Evolutionary conservation across 2,113 vertebrate genomes (phyloP).

Genomic region (Bungarus multicinctus): DNA sequence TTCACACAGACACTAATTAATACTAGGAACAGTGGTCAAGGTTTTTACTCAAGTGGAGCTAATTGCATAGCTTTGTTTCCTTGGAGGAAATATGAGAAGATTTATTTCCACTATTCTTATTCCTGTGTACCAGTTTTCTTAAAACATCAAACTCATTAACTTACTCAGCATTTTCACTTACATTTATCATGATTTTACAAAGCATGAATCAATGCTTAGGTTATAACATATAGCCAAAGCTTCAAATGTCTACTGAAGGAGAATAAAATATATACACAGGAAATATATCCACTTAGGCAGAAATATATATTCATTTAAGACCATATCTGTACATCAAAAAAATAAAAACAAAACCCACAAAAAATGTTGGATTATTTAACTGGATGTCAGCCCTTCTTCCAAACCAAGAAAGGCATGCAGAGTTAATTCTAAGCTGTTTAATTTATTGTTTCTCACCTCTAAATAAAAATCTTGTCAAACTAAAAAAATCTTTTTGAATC

Average conservation of each 20-base stretch:
- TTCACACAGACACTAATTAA: neutral
- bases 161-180: neutral
- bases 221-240: too few species aligned
- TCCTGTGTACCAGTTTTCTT: neutral
- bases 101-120: neutral
- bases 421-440: too few species aligned
- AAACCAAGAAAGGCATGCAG: too few species aligned
- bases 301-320: neutral
- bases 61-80: neutral
- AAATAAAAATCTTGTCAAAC: too few species aligned
- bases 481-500: too few species aligned
- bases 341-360: neutral
- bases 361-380: neutral
- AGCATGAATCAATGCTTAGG: too few species aligned
- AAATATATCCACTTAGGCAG: neutral
- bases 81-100: neutral
- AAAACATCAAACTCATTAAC: neutral
- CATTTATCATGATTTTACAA: too few species aligned
- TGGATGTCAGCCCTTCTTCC: too few species aligned
- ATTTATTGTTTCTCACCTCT: too few species aligned
- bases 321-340: neutral
- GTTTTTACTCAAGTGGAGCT: neutral
- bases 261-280: too few species aligned
- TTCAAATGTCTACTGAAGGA: too few species aligned
- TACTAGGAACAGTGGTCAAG: neutral